phyloP scores from a whole-genome alignment of 2,888 invertebrate genomes.

The Beris chalybata region DNA sequence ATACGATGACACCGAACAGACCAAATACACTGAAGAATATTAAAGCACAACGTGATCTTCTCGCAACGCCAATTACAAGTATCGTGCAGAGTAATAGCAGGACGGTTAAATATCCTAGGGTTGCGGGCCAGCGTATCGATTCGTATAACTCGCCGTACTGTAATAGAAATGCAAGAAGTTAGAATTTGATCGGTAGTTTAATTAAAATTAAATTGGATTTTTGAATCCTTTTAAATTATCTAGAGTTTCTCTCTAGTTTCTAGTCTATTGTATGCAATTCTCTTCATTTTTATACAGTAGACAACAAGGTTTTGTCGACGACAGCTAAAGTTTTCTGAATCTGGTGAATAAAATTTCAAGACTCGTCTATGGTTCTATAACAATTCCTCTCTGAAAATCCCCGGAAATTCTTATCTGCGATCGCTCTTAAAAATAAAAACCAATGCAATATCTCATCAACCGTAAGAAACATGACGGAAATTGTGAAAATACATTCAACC shows the following conservation, averaged over 20 bases:
- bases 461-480: no score
- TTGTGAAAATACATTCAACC: no score
- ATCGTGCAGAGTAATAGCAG: slow-evolving; percentile 54
- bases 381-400: no score
- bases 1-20: slow-evolving; percentile 60
- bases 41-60: slow-evolving; percentile 77
- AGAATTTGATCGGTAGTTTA: background rate
- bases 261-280: background rate
- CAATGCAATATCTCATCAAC: no score
- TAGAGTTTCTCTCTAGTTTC: background rate
- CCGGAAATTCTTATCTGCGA: no score
- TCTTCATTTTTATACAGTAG: background rate
- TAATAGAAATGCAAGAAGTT: slow-evolving; percentile 27
- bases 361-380: no score
- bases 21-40: slow-evolving; percentile 88
- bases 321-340: no score
- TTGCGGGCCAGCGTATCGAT: slow-evolving; percentile 57
- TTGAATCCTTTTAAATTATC: no score
- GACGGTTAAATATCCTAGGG: slow-evolving; percentile 54
- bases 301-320: no score
- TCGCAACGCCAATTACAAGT: slow-evolving; percentile 56
- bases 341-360: no score
- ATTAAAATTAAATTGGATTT: slow-evolving; percentile 7
- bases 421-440: no score
- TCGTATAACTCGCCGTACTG: slow-evolving; percentile 55